Conservation (phyloP, 37 sponge, comb jelly and placozoan species). For the Chondrilla cf. caribensis region DNA sequence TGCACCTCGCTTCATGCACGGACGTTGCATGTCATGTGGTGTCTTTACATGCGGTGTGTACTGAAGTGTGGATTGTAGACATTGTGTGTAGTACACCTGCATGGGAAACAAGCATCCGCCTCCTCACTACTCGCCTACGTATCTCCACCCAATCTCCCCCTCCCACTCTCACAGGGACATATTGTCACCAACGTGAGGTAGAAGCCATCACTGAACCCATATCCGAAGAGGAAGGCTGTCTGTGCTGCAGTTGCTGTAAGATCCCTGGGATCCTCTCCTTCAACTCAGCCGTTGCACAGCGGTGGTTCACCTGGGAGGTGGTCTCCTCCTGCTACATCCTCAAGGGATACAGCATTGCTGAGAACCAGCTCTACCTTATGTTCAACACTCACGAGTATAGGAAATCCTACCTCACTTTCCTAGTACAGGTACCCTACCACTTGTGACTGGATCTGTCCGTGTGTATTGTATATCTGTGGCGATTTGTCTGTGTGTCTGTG, state of each 20-base stretch:
- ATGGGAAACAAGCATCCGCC: too few species aligned
- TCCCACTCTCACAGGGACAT: slow-evolving; percentile 62
- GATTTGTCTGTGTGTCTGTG: background rate
- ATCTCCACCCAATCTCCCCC: background rate
- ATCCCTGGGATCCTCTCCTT: slow-evolving; percentile 76
- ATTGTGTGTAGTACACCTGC: too few species aligned
- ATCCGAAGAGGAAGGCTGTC: slow-evolving; percentile 74
- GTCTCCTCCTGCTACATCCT: slow-evolving; percentile 84
- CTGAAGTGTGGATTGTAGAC: too few species aligned
- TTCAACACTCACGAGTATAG: slow-evolving; percentile 80
- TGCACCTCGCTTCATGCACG: background rate
- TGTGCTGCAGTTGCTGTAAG: slow-evolving; percentile 72
- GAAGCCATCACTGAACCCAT: slow-evolving; percentile 93
- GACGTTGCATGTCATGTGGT: too few species aligned
- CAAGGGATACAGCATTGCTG: slow-evolving; percentile 88
- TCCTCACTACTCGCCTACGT: background rate
- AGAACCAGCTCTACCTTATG: slow-evolving; percentile 84
- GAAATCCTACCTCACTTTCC: slow-evolving; percentile 75
- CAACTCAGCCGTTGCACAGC: slow-evolving; percentile 65
- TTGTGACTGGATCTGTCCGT: slow-evolving; percentile 10
- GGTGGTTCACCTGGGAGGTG: slow-evolving; percentile 97
- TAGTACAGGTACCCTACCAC: slow-evolving; percentile 47
- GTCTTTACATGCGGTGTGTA: too few species aligned
- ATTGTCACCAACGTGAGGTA: slow-evolving; percentile 94
- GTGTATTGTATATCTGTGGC: background rate